Evolutionary conservation across 2,797 vertebrate species (phyloP), one percentile per base, ranked within the genome.

Genomic region (Pangasius larnaudii): DNA sequence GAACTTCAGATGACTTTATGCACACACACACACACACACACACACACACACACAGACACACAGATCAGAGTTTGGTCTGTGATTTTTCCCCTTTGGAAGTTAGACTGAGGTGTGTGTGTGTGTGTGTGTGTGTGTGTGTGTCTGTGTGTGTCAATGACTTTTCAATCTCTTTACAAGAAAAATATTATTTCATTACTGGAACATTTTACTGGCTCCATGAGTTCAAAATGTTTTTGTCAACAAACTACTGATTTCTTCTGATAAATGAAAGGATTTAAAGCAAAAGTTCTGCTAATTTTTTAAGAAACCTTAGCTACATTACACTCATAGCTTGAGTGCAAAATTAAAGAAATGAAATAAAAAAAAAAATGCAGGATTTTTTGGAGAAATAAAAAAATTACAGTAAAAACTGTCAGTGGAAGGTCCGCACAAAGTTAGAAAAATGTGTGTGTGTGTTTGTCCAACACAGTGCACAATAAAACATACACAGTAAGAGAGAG

Each of bases 1-100:
- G 82, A 87, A 86, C 86, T 77, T 85, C 72, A 59, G 61, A 51
- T 24, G 63, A 84, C 77, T 56, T 42, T 14, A 77, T 56, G 84
- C 69, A 53, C 67, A 77, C 27, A 56, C 86, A 49, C 33, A n/a
- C n/a, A n/a, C n/a, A n/a, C n/a, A n/a, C n/a, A n/a, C n/a, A n/a
- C n/a, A 78, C 61, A 39, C 33, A 79, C 74, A 85, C n/a, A 51
- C 46, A 77, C 24, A 77, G 46, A 51, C 49, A 53, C 75, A 53
- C 5, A 30, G 46, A 77, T 13, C 56, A 24, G 42, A 46, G 24
- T 5, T 46, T 46, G 39, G 72, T 46, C 42, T 74, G 72, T 74
- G 39, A 46, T 74, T 77, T 77, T 39, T 11, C n/a, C 24, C 3
- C 27, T 77, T 16, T 77, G 74, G 13, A 77, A 51, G 6, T 51